Conservation (phyloP, 2,888 invertebrate species). For the Endomychus coccineus region DNA sequence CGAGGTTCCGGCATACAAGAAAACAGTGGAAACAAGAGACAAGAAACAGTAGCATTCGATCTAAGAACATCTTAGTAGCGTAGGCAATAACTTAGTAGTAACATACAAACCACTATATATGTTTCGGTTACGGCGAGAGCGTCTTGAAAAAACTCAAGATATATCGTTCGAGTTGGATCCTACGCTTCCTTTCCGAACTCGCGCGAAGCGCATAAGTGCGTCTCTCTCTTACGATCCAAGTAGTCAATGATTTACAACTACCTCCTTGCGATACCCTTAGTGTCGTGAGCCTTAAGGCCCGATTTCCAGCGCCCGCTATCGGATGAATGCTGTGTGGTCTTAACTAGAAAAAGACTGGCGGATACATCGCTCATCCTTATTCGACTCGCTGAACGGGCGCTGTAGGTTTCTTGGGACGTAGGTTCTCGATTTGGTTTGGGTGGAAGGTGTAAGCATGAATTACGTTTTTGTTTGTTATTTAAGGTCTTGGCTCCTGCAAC, state of each 20-base stretch:
- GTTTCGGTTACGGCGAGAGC: conserved; percentile 1
- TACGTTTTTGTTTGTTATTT: conserved; percentile 1
- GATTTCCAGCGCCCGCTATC: too few relatives aligned
- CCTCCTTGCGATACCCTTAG: background rate
- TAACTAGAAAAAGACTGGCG: background rate
- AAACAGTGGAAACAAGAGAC: background rate
- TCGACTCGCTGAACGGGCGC: background rate
- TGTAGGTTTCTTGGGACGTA: too few relatives aligned
- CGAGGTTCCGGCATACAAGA: too few relatives aligned
- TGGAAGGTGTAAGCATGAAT: background rate
- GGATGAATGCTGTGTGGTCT: too few relatives aligned
- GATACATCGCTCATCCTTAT: background rate
- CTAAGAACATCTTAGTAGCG: background rate
- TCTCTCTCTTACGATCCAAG: too few relatives aligned
- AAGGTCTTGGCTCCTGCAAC: too few relatives aligned
- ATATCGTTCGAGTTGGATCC: conserved; percentile 1
- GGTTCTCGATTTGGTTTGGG: background rate
- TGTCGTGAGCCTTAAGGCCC: too few relatives aligned
- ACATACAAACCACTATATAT: conserved; percentile 1
- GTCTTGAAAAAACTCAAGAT: conserved; percentile 1
- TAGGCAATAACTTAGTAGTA: background rate
- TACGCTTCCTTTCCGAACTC: background rate
- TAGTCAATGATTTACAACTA: conserved; percentile 1
- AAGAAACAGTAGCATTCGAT: conserved; percentile 1
- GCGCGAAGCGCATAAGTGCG: background rate